Base-by-base conservation (phyloP, 2,113 vertebrate species). In the Anolis carolinensis region DNA sequence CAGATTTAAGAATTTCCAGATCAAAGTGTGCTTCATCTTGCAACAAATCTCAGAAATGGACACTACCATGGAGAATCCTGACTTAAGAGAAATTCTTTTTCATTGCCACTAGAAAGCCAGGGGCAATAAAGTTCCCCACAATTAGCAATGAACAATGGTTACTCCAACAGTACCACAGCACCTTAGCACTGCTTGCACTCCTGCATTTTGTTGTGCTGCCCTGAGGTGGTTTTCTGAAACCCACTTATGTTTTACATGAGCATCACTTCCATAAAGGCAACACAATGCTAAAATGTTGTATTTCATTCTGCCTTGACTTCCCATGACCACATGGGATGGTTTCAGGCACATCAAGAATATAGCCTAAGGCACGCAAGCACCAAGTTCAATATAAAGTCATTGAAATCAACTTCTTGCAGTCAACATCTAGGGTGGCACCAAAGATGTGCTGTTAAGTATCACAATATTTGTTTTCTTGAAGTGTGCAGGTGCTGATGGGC, bases 141-240 rank as follows among this genome's bases (percentile, higher is more conserved):
- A 25, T 79, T 59, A 79, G 11, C 68, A 72, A 48, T 21, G 88
- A 88, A 87, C 90, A 84, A 87, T 48, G 88, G 89, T 63, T 63
- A 92, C 87, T 82, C 93, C 82, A 93, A 79, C 84, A 79, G 67
- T 89, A 92, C 67, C 79, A 65, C 86, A 89, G 78, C 63, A 89
- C 86, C 87, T 95, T 92, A 92, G 90, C 89, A 89, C 90, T 87
- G 90, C 89, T 93, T 89, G 81, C 78, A 90, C 14, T 80, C 85
- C 90, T 90, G 76, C 92, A 84, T 89, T 92, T 94, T 94, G 90
- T 87, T 91, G 89, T 83, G 90, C 85, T 73, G 13, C 76, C 63
- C 75, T 83, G 67, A 16, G 30, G 27, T 80, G 20, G n/a, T 77
- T 52, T 14, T 21, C 50, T 71, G 44, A 25, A 20, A 62, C 36